Percentiles rank a stretch among this genome's conserved stretches.
phyloP scores from a whole-genome alignment of 64 coral and sea anemone species.

The Astreopora myriophthalma region DNA sequence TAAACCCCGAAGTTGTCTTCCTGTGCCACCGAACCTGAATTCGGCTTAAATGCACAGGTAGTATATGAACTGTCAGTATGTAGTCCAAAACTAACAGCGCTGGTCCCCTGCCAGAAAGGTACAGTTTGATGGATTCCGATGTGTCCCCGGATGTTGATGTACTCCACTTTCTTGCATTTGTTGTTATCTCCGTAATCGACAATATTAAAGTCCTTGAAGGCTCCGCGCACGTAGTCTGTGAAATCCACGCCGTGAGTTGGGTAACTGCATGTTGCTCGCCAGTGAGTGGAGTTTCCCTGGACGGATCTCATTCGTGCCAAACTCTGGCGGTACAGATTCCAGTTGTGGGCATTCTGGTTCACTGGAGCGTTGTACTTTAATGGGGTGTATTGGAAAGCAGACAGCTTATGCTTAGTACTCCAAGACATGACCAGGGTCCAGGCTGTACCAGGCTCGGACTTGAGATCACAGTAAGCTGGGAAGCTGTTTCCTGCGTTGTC shows the following conservation, averaged over 20 bases:
- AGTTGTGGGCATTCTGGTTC: conserved; percentile 40
- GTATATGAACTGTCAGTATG: conserved; percentile 25
- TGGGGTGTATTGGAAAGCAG: not conserved
- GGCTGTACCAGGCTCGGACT: conserved; percentile 12
- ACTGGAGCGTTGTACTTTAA: conserved; percentile 23
- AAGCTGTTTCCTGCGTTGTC: not conserved
- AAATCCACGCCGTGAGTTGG: conserved; percentile 1
- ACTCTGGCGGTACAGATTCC: conserved; percentile 28
- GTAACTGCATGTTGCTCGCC: conserved; percentile 47
- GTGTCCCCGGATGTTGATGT: no score
- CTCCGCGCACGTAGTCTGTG: conserved; percentile 48
- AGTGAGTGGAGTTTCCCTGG: conserved; percentile 30
- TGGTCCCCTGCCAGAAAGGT: not conserved
- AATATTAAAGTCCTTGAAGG: conserved; percentile 33
- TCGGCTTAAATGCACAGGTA: not conserved
- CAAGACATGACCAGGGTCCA: conserved; percentile 52
- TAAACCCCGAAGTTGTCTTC: conserved; percentile 40
- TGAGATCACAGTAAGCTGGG: conserved; percentile 52
- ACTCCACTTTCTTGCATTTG: no score
- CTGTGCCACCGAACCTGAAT: not conserved
- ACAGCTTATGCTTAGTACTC: not conserved
- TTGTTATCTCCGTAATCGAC: not conserved
- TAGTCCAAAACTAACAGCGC: not conserved
- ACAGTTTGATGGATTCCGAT: no score
- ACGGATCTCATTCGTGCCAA: not conserved